These are phyloP conservation scores for Aricia artaxerxes DNA, from an alignment of 2,888 invertebrate species.

Conservation along the genomic window DNA sequence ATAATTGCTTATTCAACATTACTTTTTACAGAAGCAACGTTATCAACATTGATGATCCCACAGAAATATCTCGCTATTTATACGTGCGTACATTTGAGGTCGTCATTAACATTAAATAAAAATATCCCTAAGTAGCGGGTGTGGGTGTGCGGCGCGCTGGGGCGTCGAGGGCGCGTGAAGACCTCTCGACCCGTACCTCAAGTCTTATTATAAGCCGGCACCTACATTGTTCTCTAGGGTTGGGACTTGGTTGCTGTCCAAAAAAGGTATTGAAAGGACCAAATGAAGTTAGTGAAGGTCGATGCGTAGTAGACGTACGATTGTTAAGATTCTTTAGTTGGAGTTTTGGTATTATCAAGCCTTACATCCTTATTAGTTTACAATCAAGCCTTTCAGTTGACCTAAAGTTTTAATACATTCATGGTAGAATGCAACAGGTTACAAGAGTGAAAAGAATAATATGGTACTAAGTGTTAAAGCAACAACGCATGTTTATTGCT, in stretches of 20 bases:
- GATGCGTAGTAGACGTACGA: not conserved
- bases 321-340: not conserved
- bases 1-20: too few relatives aligned
- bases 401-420: not conserved
- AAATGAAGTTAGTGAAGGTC: not conserved
- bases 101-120: slow-evolving; percentile 43
- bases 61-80: not conserved
- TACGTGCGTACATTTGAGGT: not conserved
- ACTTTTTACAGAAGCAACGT: not conserved
- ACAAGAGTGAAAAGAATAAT: not conserved
- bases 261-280: slow-evolving; percentile 26
- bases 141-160: slow-evolving; percentile 31
- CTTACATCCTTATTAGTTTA: not conserved
- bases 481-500: too few relatives aligned
- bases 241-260: slow-evolving; percentile 27
- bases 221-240: slow-evolving; percentile 46
- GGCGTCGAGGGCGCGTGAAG: slow-evolving; percentile 47
- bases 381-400: too few relatives aligned
- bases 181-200: slow-evolving; percentile 48
- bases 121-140: slow-evolving; percentile 44
- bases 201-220: slow-evolving; percentile 52
- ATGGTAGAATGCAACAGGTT: not conserved
- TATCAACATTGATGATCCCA: not conserved
- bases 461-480: not conserved
- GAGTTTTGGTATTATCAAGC: not conserved